A percentile compares a stretch with the other conserved stretches of the same genome.
Conservation (phyloP, 2,888 invertebrate species). For the Adelphocoris suturalis region DNA sequence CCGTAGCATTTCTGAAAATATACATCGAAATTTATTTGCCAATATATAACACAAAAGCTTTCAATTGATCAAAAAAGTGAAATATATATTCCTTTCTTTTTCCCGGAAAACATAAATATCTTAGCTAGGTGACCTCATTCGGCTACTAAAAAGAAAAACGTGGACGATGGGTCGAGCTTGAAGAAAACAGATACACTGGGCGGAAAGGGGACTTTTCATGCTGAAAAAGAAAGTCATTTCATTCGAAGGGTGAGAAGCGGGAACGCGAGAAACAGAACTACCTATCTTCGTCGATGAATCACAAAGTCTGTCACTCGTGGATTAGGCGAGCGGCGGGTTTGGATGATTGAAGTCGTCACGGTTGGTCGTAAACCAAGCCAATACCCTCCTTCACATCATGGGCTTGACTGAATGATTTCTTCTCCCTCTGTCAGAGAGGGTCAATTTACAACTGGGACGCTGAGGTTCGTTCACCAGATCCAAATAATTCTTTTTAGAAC, state of each 20-base stretch:
- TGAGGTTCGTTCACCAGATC: not conserved
- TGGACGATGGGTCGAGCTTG: not conserved
- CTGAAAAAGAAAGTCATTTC: not conserved
- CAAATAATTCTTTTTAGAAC: too few species aligned
- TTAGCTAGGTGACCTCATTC: not conserved
- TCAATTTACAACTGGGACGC: not conserved
- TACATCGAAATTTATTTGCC: not conserved
- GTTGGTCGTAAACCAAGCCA: constrained; percentile 15
- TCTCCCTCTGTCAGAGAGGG: not conserved
- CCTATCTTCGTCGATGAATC: constrained; percentile 42
- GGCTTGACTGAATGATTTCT: not conserved
- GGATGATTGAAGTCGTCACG: constrained; percentile 34
- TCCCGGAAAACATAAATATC: not conserved
- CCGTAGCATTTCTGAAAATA: too few species aligned
- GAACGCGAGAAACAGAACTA: not conserved
- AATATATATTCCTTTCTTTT: not conserved
- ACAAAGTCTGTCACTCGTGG: constrained; percentile 30
- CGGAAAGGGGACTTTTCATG: not conserved
- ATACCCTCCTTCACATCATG: not conserved
- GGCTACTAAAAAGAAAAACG: not conserved
- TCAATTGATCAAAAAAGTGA: not conserved
- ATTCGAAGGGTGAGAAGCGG: constrained; percentile 10
- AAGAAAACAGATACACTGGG: not conserved
- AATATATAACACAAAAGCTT: not conserved
- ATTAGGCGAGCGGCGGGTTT: not conserved